A percentile compares a stretch with the other conserved stretches of the same genome.
Conservation (phyloP, 2,888 invertebrate species). For the Eurytoma californica region DNA sequence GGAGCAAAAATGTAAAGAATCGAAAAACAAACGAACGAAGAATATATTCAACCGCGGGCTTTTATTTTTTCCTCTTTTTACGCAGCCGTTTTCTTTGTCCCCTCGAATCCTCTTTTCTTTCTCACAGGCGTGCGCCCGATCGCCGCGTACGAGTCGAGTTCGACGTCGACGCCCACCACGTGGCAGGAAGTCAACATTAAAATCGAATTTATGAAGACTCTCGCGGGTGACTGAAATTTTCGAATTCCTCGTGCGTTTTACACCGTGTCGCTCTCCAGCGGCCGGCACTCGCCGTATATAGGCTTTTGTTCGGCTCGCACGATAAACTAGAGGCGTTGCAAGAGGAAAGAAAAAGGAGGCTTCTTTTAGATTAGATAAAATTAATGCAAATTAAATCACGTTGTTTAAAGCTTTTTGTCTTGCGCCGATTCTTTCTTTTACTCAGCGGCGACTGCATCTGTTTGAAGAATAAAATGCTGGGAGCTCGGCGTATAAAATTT, state of each 20-base stretch:
- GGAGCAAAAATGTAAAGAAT: no score
- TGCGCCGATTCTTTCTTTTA: neutral
- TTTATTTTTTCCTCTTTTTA: neutral
- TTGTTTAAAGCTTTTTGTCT: neutral
- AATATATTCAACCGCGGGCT: no score
- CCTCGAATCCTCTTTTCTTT: neutral
- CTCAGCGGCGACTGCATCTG: no score
- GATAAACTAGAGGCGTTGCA: neutral
- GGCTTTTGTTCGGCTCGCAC: slow-evolving; percentile 6
- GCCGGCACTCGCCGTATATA: neutral
- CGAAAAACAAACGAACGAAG: no score
- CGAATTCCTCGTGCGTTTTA: slow-evolving; percentile 29
- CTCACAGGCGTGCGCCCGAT: neutral
- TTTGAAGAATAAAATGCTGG: no score
- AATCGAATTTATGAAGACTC: slow-evolving; percentile 51
- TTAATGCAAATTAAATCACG: slow-evolving; percentile 4
- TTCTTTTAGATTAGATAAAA: slow-evolving; percentile 5
- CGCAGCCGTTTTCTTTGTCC: slow-evolving; percentile 16
- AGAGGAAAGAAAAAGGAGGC: neutral
- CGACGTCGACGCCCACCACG: slow-evolving; percentile 47
- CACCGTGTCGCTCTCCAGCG: neutral
- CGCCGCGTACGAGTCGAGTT: neutral
- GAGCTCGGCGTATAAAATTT: no score
- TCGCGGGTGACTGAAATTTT: slow-evolving; percentile 22
- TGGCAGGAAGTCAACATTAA: slow-evolving; percentile 58